phyloP scores from a whole-genome alignment of 1,140 invertebrate species.

The Drosophila santomea region DNA sequence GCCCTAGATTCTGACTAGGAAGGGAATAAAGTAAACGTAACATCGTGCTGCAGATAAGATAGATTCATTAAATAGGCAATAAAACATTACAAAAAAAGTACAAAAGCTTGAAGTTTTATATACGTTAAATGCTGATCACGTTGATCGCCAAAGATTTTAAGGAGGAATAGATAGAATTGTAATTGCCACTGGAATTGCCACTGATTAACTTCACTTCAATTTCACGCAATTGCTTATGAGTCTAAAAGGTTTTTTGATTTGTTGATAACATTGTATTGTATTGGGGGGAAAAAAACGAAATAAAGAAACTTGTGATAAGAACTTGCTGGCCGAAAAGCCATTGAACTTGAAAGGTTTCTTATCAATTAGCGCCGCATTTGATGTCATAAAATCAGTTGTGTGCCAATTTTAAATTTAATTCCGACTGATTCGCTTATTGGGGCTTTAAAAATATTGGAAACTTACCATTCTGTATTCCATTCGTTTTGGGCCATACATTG shows the following conservation, averaged over 20 bases:
- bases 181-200: neutral
- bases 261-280: neutral
- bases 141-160: neutral
- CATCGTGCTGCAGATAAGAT: constrained; percentile 24
- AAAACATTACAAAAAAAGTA: neutral
- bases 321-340: constrained; percentile 12
- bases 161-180: neutral
- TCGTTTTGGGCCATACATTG: too few species aligned
- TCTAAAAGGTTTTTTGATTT: neutral
- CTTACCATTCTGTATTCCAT: too few species aligned
- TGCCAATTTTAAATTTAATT: neutral
- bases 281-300: neutral
- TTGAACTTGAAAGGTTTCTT: constrained; percentile 34
- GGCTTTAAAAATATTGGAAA: neutral
- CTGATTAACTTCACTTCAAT: constrained; percentile 1
- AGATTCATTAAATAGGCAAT: neutral
- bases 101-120: neutral
- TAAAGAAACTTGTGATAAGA: constrained; percentile 18
- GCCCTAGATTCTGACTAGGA: constrained; percentile 25
- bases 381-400: neutral
- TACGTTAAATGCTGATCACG: neutral
- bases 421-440: neutral
- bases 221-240: constrained; percentile 6
- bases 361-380: neutral
- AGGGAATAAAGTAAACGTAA: constrained; percentile 30